Conservation (phyloP, 2,113 vertebrate genomes). For the Sinocyclocheilus anophthalmus region DNA sequence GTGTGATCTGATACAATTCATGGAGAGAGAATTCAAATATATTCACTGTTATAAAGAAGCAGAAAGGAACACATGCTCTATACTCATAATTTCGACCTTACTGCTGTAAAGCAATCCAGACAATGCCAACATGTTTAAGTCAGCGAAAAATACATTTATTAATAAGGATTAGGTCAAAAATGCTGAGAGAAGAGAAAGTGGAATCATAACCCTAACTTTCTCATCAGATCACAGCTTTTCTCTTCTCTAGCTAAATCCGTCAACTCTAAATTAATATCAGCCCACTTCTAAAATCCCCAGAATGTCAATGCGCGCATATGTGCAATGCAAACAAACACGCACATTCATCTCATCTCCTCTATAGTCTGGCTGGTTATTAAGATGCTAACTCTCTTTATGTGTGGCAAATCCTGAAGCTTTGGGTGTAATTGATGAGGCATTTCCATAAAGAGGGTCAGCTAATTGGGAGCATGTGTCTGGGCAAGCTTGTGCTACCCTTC, state of each 20-base stretch:
- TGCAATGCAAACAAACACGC: conserved; percentile 35
- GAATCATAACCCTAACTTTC: conserved; percentile 19
- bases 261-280: conserved; percentile 41
- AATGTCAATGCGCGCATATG: conserved; percentile 20
- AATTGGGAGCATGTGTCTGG: conserved; percentile 98
- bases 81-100: not conserved
- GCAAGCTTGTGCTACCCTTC: conserved; percentile 84
- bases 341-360: conserved; percentile 82
- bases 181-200: conserved; percentile 26
- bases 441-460: conserved; percentile 97
- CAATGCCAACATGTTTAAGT: not conserved
- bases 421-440: conserved; percentile 98
- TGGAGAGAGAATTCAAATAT: not conserved
- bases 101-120: not conserved
- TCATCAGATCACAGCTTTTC: conserved; percentile 39
- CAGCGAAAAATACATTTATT: conserved; percentile 31
- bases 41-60: not conserved
- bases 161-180: conserved; percentile 28
- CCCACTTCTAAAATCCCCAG: conserved; percentile 21
- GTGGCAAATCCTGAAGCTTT: conserved; percentile 92
- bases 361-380: conserved; percentile 88
- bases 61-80: not conserved
- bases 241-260: conserved; percentile 26
- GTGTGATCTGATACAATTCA: not conserved
- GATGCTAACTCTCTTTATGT: conserved; percentile 97